Base-by-base conservation (phyloP, 2,888 invertebrate species). In the Catotricha subobsoleta region DNA sequence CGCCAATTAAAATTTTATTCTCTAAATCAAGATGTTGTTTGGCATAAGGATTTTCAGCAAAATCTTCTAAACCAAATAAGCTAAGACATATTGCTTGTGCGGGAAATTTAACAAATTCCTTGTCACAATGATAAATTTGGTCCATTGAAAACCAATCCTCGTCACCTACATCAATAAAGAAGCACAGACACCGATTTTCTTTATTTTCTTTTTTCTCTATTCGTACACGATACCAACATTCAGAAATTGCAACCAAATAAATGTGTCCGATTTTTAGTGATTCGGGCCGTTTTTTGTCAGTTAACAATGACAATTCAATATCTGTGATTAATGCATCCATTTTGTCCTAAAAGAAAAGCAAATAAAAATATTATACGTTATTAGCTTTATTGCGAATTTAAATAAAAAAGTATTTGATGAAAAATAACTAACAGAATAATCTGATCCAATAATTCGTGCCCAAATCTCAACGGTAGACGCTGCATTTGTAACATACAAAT, bases 101-200 rank as follows among this genome's bases (percentile, higher is more conserved):
- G 13, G 81, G 72, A 18, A 80, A 58, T 39, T 58, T 59, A 10
- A 74, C 67, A 52, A 80, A 84, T 45, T 71, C 68, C 1, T 71
- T 66, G 44, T 73, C 71, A 39, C 79, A 65, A 20, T 68, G 65
- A 48, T 68, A 72, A 20, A 86, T 64, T 44, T 68, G 64, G 20
- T 64, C 55, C 10, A 68, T 58, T 4, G 62, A 49, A 19, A 78
- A 67, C 13, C 58, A 55, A 36, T 74, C 74, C 45, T 74, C 75
- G 48, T 80, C 80, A 0, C 84, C 84, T 47, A 71, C 74, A 57
- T 86, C 86, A 9, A 84, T 76, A 46, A 81, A 73, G 49, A 77
- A 78, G 40, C 78, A 77, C 9, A 64, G 56, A 18, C 57, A 59
- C 21, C 62, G 60, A 1, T 66, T 59, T 18, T 64, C 65, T n/a